Evolutionary conservation across 1,140 invertebrate species (phyloP).

Genomic region (Ceratina japonica): DNA sequence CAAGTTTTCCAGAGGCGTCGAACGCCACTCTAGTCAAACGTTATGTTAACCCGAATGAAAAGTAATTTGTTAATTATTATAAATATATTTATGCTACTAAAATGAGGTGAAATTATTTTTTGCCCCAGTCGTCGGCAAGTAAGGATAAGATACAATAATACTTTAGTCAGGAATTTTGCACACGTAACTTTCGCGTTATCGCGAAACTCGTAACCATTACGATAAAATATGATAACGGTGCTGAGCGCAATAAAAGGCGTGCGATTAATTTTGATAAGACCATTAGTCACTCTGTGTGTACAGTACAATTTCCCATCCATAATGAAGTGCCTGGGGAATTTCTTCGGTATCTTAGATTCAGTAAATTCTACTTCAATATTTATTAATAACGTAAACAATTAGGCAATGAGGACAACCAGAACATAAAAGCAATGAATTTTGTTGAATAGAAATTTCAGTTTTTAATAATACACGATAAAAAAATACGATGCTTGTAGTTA

Average conservation of each 20-base stretch:
- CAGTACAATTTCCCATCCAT: background rate
- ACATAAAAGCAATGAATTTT: background rate
- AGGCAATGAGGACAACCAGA: background rate
- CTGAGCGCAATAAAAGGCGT: constrained; percentile 4
- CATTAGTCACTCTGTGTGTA: constrained; percentile 10
- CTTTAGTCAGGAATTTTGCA: background rate
- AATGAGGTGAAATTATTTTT: background rate
- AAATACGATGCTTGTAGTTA: background rate
- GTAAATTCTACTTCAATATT: background rate
- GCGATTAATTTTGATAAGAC: constrained; percentile 19
- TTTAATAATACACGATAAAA: background rate
- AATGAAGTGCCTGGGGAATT: constrained; percentile 18
- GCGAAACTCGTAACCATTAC: background rate
- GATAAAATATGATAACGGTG: constrained; percentile 20
- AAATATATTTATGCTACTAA: constrained; percentile 36
- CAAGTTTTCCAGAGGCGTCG: background rate
- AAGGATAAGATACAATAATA: background rate
- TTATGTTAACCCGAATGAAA: background rate
- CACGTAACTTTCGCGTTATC: background rate
- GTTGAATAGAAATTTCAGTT: too few relatives aligned
- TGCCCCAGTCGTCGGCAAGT: too few relatives aligned
- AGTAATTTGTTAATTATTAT: constrained; percentile 32
- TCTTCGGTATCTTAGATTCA: background rate
- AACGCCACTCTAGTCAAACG: background rate
- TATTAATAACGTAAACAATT: background rate